A percentile compares a stretch with the other conserved stretches of the same genome.
These are phyloP conservation scores for Halesus radiatus DNA, from an alignment of 1,140 invertebrate species.

Conservation along the genomic window DNA sequence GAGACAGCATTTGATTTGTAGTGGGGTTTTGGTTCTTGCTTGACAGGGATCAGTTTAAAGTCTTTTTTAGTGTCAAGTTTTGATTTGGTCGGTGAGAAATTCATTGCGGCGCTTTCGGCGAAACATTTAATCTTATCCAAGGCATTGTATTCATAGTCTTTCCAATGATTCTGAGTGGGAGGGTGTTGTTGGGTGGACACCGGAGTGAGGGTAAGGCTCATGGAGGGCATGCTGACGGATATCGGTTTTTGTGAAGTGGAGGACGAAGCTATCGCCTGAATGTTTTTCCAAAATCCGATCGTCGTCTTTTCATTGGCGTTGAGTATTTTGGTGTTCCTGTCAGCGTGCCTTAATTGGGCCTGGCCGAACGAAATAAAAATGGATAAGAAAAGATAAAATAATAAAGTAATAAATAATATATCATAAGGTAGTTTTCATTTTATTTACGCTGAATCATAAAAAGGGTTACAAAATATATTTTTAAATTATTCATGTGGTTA, in stretches of 20 bases:
- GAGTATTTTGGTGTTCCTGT: constrained; percentile 32
- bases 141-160: constrained; percentile 66
- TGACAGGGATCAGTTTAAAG: constrained; percentile 64
- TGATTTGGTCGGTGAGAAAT: constrained; percentile 64
- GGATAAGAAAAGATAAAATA: constrained; percentile 35
- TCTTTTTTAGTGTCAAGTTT: constrained; percentile 61
- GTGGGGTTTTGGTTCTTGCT: constrained; percentile 60
- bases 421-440: constrained; percentile 9
- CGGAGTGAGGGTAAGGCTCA: constrained; percentile 66
- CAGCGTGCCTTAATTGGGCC: constrained; percentile 15
- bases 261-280: constrained; percentile 61
- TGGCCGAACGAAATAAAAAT: constrained; percentile 58
- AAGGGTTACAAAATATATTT: constrained; percentile 8
- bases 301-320: constrained; percentile 56
- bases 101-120: constrained; percentile 66
- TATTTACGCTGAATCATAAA: not conserved
- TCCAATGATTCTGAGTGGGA: constrained; percentile 60
- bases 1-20: constrained; percentile 40
- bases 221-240: constrained; percentile 65
- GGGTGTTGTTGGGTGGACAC: constrained; percentile 62
- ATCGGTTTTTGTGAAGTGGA: constrained; percentile 57
- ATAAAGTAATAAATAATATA: constrained; percentile 32
- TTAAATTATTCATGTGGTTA: too few relatives aligned
- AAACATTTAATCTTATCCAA: constrained; percentile 70
- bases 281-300: constrained; percentile 62